These are phyloP conservation scores for Myodes glareolus DNA, from an alignment of 2,113 vertebrate genomes.

Conservation along the genomic window DNA sequence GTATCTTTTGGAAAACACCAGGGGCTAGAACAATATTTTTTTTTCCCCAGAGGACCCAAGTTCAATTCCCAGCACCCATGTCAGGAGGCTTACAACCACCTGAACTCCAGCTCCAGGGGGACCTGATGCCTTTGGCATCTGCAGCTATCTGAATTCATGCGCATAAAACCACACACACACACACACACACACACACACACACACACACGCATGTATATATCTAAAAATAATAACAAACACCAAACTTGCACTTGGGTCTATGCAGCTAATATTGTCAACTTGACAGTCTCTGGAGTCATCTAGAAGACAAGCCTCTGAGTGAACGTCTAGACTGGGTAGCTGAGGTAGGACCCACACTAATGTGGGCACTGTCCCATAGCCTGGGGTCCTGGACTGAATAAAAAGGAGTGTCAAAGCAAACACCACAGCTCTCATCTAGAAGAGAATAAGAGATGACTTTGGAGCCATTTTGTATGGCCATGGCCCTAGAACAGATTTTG, in stretches of 20 bases:
- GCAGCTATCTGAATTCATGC: neutral
- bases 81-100: neutral
- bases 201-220: accelerated
- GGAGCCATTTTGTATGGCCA: neutral
- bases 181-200: neutral
- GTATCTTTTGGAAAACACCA: neutral
- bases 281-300: neutral
- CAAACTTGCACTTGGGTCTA: neutral
- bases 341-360: neutral
- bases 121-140: neutral
- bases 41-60: neutral
- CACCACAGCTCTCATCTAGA: neutral
- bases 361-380: neutral
- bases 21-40: neutral
- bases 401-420: neutral
- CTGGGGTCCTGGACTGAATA: neutral
- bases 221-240: neutral
- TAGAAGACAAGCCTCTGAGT: neutral
- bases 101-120: neutral
- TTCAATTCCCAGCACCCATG: neutral
- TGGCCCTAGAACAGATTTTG: neutral
- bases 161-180: neutral
- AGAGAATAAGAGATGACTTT: neutral
- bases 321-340: neutral
- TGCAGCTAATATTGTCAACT: too few species aligned